These are phyloP conservation scores for Patella depressa DNA, from an alignment of 2,888 invertebrate species.

Conservation along the genomic window DNA sequence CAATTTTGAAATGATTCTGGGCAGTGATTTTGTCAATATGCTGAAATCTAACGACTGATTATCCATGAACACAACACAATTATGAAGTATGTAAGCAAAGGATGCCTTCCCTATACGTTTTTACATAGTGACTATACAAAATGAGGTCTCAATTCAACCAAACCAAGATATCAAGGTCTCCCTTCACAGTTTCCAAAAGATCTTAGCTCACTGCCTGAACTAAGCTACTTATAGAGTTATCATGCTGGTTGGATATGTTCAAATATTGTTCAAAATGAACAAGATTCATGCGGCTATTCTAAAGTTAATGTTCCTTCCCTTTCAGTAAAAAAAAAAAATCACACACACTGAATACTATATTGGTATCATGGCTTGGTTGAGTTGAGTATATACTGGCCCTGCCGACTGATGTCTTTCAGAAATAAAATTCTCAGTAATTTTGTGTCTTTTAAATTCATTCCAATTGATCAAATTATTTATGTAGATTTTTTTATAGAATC, in stretches of 20 bases:
- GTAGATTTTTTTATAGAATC: background rate
- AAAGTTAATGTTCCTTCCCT: background rate
- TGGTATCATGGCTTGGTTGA: slow-evolving; percentile 1
- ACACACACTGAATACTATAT: background rate
- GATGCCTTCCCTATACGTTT: background rate
- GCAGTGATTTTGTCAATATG: slow-evolving; percentile 7
- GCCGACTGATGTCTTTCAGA: background rate
- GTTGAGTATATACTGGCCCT: background rate
- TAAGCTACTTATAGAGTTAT: background rate
- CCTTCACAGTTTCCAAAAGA: background rate
- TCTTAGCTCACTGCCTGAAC: background rate
- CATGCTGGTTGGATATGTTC: slow-evolving; percentile 1
- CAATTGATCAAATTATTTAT: too few relatives aligned
- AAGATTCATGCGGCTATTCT: background rate
- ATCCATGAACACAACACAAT: background rate
- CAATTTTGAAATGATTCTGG: too few relatives aligned
- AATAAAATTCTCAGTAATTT: background rate
- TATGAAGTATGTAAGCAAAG: background rate
- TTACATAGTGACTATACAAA: too few relatives aligned
- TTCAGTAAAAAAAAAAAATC: background rate
- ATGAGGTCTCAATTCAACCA: background rate
- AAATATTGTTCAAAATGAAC: slow-evolving; percentile 10
- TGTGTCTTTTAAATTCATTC: too few relatives aligned
- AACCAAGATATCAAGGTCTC: background rate
- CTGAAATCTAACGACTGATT: slow-evolving; percentile 10